A percentile compares a stretch with the other conserved stretches of the same genome.
Evolutionary conservation across 2,888 invertebrate genomes (phyloP).

Genomic region (Candidula unifasciata): DNA sequence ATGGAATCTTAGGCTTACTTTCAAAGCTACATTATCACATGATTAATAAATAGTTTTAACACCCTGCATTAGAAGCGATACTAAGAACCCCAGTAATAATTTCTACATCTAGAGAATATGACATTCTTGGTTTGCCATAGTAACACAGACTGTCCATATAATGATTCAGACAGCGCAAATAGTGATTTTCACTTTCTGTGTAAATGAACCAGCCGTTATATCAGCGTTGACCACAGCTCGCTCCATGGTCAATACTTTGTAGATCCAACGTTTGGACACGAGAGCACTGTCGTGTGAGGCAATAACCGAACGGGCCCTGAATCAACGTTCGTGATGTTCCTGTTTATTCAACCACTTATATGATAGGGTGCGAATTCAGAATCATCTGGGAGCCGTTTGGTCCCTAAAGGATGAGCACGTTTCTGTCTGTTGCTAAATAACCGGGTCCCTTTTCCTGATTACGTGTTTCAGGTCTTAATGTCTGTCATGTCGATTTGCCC

Average conservation of each 20-base stretch:
- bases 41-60: no score
- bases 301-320: not conserved
- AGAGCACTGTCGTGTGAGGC: not conserved
- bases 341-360: slow-evolving; percentile 37
- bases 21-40: no score
- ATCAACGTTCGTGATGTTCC: slow-evolving; percentile 22
- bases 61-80: no score
- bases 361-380: slow-evolving; percentile 38
- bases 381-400: slow-evolving; percentile 32
- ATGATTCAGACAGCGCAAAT: slow-evolving; percentile 16
- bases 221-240: slow-evolving; percentile 11
- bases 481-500: not conserved
- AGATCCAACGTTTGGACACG: slow-evolving; percentile 1
- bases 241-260: not conserved
- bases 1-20: no score
- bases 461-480: slow-evolving; percentile 4
- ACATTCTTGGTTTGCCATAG: not conserved
- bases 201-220: not conserved
- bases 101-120: not conserved
- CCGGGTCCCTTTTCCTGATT: slow-evolving; percentile 21
- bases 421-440: slow-evolving; percentile 12
- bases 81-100: not conserved
- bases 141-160: not conserved
- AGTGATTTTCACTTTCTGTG: slow-evolving; percentile 14
- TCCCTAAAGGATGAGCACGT: slow-evolving; percentile 24